Evolutionary conservation across 2,797 vertebrate genomes (phyloP).

Genomic region (Anas georgica): DNA sequence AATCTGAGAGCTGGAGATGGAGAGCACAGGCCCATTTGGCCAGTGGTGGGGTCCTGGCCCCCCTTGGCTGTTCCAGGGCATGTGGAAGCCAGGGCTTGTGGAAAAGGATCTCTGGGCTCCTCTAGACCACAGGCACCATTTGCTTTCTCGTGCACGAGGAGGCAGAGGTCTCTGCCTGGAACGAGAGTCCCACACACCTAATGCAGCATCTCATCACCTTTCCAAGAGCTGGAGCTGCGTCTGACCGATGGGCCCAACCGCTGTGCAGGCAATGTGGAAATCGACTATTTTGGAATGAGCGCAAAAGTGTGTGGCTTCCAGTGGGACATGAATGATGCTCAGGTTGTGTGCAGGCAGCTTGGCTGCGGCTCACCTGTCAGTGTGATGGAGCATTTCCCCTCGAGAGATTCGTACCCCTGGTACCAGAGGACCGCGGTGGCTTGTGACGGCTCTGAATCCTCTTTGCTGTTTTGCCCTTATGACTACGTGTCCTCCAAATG

Average conservation of each 20-base stretch:
- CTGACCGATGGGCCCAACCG: neutral
- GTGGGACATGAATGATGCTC: neutral
- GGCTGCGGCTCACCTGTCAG: neutral
- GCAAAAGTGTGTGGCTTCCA: neutral
- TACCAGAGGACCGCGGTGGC: rapidly evolving
- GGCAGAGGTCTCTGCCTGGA: neutral
- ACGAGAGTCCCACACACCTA: neutral
- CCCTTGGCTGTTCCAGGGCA: neutral
- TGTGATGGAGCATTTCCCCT: neutral
- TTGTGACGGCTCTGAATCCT: rapidly evolving
- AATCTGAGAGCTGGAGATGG: neutral
- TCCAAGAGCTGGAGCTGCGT: neutral
- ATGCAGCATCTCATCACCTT: neutral
- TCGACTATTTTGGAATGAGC: neutral
- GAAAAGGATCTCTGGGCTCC: neutral
- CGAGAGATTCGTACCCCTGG: rapidly evolving
- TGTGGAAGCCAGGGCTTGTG: too few relatives aligned
- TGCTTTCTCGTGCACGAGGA: neutral
- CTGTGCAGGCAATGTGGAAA: slow-evolving; percentile 15
- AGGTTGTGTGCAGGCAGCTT: slow-evolving; percentile 39
- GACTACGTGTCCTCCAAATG: rapidly evolving
- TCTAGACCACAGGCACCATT: neutral
- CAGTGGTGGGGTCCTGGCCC: neutral
- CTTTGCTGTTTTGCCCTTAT: neutral
- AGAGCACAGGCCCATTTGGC: neutral